Percentiles rank a stretch among this genome's conserved stretches.
Evolutionary conservation across 2,113 vertebrate species (phyloP).

Genomic region (Naja naja): DNA sequence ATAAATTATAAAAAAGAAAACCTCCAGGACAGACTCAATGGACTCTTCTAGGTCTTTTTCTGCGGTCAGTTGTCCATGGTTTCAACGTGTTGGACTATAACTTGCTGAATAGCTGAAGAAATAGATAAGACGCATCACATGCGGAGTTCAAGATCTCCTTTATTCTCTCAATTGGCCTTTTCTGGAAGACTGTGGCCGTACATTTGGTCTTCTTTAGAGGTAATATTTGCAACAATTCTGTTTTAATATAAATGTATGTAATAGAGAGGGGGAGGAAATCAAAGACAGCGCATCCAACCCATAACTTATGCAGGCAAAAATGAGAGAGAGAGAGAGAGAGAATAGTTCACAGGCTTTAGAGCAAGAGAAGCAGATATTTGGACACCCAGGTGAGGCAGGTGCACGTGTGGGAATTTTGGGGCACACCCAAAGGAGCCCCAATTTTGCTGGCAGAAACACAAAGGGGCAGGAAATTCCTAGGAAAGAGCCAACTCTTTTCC

Average conservation of each 20-base stretch:
- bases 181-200: background rate
- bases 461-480: slow-evolving; percentile 14
- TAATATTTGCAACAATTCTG: background rate
- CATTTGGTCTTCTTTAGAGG: background rate
- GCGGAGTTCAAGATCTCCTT: background rate
- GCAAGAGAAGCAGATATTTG: background rate
- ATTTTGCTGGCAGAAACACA: background rate
- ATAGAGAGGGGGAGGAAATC: background rate
- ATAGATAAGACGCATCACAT: too few relatives aligned
- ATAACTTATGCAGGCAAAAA: background rate
- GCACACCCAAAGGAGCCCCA: slow-evolving; percentile 1
- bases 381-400: slow-evolving; percentile 11
- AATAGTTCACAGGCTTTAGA: background rate
- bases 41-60: too few relatives aligned
- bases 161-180: background rate
- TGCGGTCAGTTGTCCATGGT: too few relatives aligned
- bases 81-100: too few relatives aligned
- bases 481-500: slow-evolving; percentile 10
- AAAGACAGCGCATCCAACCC: background rate
- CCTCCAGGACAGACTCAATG: too few relatives aligned
- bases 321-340: background rate
- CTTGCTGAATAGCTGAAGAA: background rate
- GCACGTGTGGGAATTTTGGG: slow-evolving; percentile 18
- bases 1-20: background rate
- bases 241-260: too few relatives aligned